phyloP scores from a whole-genome alignment of 2,797 vertebrate genomes.

The Hoplostethus atlanticus region DNA sequence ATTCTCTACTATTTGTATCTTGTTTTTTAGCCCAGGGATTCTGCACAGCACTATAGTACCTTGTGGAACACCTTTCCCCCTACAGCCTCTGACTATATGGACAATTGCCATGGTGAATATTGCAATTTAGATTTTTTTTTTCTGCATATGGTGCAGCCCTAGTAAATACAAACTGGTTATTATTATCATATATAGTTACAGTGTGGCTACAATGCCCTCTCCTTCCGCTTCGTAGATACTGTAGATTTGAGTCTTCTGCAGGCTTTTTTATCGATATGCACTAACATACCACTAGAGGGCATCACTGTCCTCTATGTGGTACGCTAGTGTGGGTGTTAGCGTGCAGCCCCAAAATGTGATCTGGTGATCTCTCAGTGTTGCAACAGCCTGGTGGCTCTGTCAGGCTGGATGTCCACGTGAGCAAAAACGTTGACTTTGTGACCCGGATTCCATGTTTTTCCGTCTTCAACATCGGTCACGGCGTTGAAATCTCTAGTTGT shows the following conservation, averaged over 20 bases:
- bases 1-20: not conserved
- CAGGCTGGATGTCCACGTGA: slow-evolving; percentile 21
- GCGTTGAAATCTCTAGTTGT: not conserved
- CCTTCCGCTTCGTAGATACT: slow-evolving; percentile 75
- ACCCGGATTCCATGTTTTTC: slow-evolving; percentile 6
- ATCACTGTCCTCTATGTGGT: slow-evolving; percentile 64
- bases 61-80: too few species aligned
- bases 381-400: slow-evolving; percentile 36
- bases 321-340: slow-evolving; percentile 64
- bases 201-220: slow-evolving; percentile 78
- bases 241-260: slow-evolving; percentile 70
- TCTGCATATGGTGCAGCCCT: slow-evolving; percentile 68
- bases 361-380: slow-evolving; percentile 65
- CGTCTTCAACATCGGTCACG: slow-evolving; percentile 5
- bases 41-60: not conserved
- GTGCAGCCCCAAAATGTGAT: slow-evolving; percentile 50
- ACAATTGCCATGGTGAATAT: slow-evolving; percentile 23
- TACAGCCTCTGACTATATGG: not conserved
- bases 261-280: slow-evolving; percentile 70
- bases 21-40: not conserved
- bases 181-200: slow-evolving; percentile 75
- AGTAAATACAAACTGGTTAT: slow-evolving; percentile 70
- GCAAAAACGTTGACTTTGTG: not conserved
- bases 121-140: slow-evolving; percentile 15
- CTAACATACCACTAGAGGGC: slow-evolving; percentile 61